Base-by-base conservation (phyloP, 2,888 invertebrate genomes). In the Oscheius sp. region DNA sequence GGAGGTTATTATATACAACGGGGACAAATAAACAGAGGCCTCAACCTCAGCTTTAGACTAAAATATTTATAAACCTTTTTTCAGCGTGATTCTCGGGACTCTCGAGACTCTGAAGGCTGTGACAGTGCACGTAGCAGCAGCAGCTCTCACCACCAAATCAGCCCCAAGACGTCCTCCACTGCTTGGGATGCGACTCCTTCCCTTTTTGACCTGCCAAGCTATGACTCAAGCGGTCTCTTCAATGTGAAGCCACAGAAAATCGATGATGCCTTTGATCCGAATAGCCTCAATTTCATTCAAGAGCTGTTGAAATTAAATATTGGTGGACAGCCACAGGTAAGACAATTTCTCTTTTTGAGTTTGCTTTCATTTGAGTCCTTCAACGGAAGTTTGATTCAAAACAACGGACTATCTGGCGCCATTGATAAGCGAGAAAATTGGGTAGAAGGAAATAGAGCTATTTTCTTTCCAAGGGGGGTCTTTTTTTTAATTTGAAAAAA, bases 281-380 rank as follows among this genome's bases (percentile, higher is more conserved):
- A 61, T 2, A 74, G 75, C 26, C 74, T 72, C 64, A 66, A 50
- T 2, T 67, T 78, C 32, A 64, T 78, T 12, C 69, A 74, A 26
- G 73, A 78, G 47, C 68, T 78, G 36, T 64, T 78, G 33, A 71
- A 71, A 30, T 59, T 78, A 20, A 76, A 78, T 44, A 47, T 78
- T 26, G 74, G 74, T 32, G 47, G 33, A n/a, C 17, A 62, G 14
- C 47, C 17, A 26, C 50, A 50, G 50, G 50, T 36, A n/a, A 22
- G 54, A 12, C 50, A 50, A 24, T n/a, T n/a, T n/a, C n/a, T n/a
- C n/a, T n/a, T n/a, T n/a, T n/a, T n/a, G n/a, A n/a, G n/a, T n/a
- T n/a, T n/a, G n/a, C n/a, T n/a, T n/a, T n/a, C n/a, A 36, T 36
- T 36, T 36, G 36, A 8, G 36, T 47, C 47, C 14, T 12, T 4